Evolutionary conservation across 2,113 vertebrate genomes (phyloP), one percentile per base, ranked within the genome.

Genomic region (Atlantisia rogersi): DNA sequence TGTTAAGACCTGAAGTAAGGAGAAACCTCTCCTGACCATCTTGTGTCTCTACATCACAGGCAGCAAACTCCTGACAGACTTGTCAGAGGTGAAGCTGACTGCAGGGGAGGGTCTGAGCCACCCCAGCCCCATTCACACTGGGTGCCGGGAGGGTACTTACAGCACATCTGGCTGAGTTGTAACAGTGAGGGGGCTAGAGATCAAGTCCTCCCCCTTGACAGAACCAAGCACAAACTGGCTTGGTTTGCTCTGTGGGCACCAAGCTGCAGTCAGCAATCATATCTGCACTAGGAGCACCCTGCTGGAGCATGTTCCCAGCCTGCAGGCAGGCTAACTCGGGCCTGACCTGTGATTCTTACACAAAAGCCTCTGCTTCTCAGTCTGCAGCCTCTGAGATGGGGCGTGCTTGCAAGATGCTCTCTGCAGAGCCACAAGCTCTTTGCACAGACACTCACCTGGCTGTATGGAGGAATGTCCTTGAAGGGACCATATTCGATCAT

Each of bases 401-500:
- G 32, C 37, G 4, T 0, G 2, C 22, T 37, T 65, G 17, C 5
- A 58, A 25, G 31, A 40, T 31, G 42, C 52, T 75, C 42, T 48
- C 50, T 73, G 29, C 84, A 92, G 40, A 95, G 39, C 31, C 15
- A 22, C 37, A 31, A 59, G 16, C 25, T 16, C 25, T 37, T 8
- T 62, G 42, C 31, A 67, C 32, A 48, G 20, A 15, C 17, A 3
- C 64, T 86, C 97, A 99, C 99, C 98, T 99, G 98, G 90, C 98
- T 99, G 74, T 99, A 99, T 0, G 99, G 97, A 67, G 98, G 96
- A 25, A 99, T 39, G 14, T 99, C 99, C 63, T 96, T 98, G 97
- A 99, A 99, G 12, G 99, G 99, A 15, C 99, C 99, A 1, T 99
- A 99, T 75, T 99, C 99, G 22, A 99, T 98, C 40, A 96, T 68